These are phyloP conservation scores for Tenebrosternarchus preto DNA, from an alignment of 2,113 vertebrate genomes.

Conservation along the genomic window DNA sequence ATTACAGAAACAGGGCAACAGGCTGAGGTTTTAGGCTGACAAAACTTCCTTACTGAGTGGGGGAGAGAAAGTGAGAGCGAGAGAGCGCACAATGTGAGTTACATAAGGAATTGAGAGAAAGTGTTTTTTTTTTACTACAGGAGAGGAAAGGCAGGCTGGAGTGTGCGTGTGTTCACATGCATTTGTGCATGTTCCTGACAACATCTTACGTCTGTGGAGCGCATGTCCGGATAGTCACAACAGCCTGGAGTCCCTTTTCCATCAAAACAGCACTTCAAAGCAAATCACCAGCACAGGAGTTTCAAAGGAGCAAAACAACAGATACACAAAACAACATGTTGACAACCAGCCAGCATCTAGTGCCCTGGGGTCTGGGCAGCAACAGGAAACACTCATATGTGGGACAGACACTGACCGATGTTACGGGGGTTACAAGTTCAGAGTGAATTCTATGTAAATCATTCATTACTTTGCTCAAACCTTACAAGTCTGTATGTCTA, in stretches of 20 bases:
- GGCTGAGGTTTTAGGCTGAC: background rate
- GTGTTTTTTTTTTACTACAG: too few species aligned
- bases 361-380: background rate
- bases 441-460: background rate
- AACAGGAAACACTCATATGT: background rate
- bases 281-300: background rate
- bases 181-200: background rate
- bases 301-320: background rate
- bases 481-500: background rate
- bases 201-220: conserved; percentile 20
- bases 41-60: conserved; percentile 6
- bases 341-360: background rate
- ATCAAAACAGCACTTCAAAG: conserved; percentile 30
- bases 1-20: conserved; percentile 7
- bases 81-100: too few species aligned
- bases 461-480: background rate
- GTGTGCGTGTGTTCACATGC: background rate
- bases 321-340: background rate
- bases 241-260: conserved; percentile 30
- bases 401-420: background rate
- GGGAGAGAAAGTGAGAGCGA: background rate
- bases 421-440: background rate
- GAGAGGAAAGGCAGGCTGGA: background rate
- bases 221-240: conserved; percentile 39
- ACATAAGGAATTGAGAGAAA: too few species aligned